Conservation (phyloP, 2,888 invertebrate species). For the Pediacus dermestoides region DNA sequence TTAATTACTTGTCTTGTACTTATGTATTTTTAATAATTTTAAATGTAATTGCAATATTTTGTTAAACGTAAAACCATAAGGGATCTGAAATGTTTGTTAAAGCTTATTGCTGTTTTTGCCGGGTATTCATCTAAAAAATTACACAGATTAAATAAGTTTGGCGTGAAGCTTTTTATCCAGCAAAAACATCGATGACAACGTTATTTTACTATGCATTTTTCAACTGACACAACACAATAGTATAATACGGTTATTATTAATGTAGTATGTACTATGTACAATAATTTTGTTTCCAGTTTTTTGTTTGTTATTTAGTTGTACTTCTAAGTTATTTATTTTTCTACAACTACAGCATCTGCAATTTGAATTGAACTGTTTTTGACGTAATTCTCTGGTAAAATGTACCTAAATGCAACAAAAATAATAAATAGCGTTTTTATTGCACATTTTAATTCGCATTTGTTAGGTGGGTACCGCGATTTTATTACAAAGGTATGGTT, state of each 20-base stretch:
- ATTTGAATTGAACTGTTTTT: background rate
- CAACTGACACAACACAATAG: slow-evolving; percentile 32
- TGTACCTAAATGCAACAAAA: slow-evolving; percentile 8
- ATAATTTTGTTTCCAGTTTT: slow-evolving; percentile 33
- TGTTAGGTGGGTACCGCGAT: slow-evolving; percentile 39
- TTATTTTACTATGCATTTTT: slow-evolving; percentile 7
- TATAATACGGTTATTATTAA: slow-evolving; percentile 41
- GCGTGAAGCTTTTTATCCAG: slow-evolving; percentile 2
- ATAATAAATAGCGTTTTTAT: slow-evolving; percentile 23
- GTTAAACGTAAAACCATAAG: slow-evolving; percentile 22
- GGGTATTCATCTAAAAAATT: too few relatives aligned
- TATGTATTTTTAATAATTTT: slow-evolving; percentile 23
- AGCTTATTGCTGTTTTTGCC: too few relatives aligned
- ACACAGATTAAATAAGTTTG: slow-evolving; percentile 5
- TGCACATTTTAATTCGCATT: slow-evolving; percentile 18
- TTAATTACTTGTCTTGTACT: slow-evolving; percentile 23
- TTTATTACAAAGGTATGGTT: slow-evolving; percentile 35
- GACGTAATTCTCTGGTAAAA: slow-evolving; percentile 3
- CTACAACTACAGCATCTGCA: too few relatives aligned
- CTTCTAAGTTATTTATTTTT: slow-evolving; percentile 30
- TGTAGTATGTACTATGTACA: slow-evolving; percentile 50
- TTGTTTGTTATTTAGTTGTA: slow-evolving; percentile 37
- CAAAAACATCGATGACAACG: slow-evolving; percentile 5
- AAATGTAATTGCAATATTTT: slow-evolving; percentile 14
- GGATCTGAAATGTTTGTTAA: too few relatives aligned